phyloP scores from a whole-genome alignment of 2,797 vertebrate genomes.

The Hapalemur alaotrensis region DNA sequence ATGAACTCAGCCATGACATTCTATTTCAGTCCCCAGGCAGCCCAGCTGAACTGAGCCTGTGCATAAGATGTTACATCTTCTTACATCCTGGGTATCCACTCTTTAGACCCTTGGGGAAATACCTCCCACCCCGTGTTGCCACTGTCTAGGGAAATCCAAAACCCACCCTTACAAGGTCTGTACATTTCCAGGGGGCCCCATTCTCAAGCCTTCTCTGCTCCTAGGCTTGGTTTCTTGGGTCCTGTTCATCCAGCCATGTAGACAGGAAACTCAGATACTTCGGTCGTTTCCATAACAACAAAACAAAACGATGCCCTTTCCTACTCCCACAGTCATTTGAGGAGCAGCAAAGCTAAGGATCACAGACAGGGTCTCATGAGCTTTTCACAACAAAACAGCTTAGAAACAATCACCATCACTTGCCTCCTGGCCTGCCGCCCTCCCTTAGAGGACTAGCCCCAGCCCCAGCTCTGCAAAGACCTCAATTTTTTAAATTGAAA shows the following conservation, averaged over 20 bases:
- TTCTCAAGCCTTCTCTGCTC: background rate
- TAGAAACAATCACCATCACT: background rate
- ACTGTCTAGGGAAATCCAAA: background rate
- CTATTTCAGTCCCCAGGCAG: too few relatives aligned
- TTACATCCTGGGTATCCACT: background rate
- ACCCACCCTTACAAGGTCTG: background rate
- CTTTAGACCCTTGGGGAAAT: background rate
- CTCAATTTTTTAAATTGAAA: background rate
- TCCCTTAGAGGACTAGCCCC: background rate
- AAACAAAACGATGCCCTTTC: background rate
- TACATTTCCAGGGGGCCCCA: background rate
- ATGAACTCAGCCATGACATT: background rate
- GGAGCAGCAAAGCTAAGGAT: background rate
- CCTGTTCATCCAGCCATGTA: background rate
- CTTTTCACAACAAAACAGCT: background rate
- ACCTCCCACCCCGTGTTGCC: background rate
- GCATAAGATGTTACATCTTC: background rate
- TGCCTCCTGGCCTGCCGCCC: background rate
- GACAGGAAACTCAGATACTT: background rate
- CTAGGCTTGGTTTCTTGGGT: background rate
- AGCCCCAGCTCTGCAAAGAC: background rate
- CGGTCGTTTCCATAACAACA: constrained; percentile 8
- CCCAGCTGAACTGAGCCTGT: background rate
- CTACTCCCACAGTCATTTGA: background rate
- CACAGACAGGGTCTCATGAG: background rate